Conservation (phyloP, 2,888 invertebrate species). For the Pogonocherus hispidulus region DNA sequence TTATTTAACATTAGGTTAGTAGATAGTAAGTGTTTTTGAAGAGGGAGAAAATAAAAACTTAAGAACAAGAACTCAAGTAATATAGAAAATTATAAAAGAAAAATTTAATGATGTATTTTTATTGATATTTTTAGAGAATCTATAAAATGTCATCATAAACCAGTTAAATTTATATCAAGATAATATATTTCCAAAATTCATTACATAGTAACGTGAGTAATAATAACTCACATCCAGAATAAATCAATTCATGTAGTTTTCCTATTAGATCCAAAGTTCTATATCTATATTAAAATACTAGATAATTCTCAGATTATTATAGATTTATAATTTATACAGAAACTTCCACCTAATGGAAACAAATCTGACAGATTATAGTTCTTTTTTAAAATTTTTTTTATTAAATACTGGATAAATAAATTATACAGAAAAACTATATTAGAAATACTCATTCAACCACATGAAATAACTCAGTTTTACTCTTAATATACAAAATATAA, state of each 20-base stretch:
- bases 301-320: background rate
- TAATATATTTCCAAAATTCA: too few species aligned
- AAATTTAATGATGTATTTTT: too few species aligned
- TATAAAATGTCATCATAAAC: too few species aligned
- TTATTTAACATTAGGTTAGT: too few species aligned
- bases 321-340: background rate
- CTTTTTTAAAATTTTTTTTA: background rate
- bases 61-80: too few species aligned
- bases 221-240: background rate
- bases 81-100: too few species aligned
- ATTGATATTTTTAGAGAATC: too few species aligned
- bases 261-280: background rate
- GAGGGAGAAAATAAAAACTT: too few species aligned
- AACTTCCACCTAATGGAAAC: background rate
- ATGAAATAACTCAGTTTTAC: conserved; percentile 2
- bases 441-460: background rate
- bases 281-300: background rate
- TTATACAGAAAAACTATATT: background rate
- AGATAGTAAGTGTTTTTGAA: too few species aligned
- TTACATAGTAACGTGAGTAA: too few species aligned
- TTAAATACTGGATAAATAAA: background rate
- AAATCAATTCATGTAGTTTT: background rate
- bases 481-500: background rate
- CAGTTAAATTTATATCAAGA: too few species aligned
- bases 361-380: too few species aligned